A percentile compares a stretch with the other conserved stretches of the same genome.
These are phyloP conservation scores for Cyanoderma ruficeps DNA, from an alignment of 2,113 vertebrate genomes.

Conservation along the genomic window DNA sequence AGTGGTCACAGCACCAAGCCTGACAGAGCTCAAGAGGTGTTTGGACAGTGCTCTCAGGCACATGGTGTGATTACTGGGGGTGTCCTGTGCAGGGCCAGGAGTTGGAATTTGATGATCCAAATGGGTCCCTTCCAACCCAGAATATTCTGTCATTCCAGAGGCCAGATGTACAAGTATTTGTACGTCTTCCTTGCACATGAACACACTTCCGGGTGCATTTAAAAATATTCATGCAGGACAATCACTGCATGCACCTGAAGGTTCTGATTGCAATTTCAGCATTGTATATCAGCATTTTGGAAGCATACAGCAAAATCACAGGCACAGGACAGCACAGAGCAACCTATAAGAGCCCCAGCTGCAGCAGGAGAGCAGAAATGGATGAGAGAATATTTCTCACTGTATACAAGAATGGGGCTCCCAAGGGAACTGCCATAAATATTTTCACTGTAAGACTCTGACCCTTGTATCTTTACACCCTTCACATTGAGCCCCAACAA, in stretches of 20 bases:
- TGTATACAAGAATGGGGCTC: neutral
- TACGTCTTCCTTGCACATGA: neutral
- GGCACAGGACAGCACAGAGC: neutral
- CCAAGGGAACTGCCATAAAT: neutral
- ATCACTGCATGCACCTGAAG: neutral
- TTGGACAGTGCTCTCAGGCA: neutral
- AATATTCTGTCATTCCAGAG: neutral
- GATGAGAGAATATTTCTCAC: neutral
- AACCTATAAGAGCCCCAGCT: neutral
- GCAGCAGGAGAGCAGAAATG: neutral
- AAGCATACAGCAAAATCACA: conserved; percentile 3
- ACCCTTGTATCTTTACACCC: neutral
- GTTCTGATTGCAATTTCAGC: neutral
- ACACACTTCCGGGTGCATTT: neutral
- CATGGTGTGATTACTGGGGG: neutral
- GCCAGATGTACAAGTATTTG: neutral
- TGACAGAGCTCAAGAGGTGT: neutral
- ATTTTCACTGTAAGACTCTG: neutral
- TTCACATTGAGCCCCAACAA: neutral
- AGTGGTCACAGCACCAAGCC: neutral
- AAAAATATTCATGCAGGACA: neutral
- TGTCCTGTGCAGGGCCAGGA: neutral
- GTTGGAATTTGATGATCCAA: neutral
- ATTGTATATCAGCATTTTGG: neutral
- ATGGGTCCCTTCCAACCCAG: neutral